phyloP scores from a whole-genome alignment of 2,888 invertebrate species.

The Fissipunctia ypsillon region DNA sequence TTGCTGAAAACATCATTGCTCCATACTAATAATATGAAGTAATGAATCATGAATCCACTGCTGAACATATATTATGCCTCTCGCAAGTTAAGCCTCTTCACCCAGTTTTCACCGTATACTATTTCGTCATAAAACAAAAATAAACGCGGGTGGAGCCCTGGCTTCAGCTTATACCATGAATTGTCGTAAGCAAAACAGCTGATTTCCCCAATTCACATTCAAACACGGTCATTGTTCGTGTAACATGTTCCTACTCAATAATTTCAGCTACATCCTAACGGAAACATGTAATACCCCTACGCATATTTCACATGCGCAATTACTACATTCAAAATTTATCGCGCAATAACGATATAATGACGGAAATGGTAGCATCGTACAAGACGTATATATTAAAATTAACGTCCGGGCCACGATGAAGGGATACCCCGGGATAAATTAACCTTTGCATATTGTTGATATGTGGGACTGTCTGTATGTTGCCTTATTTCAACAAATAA shows the following conservation, averaged over 20 bases:
- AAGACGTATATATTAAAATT: conserved; percentile 79
- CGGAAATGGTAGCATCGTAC: conserved; percentile 73
- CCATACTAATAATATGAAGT: background rate
- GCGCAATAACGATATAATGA: conserved; percentile 80
- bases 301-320: conserved; percentile 66
- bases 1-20: background rate
- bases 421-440: conserved; percentile 75
- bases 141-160: too few relatives aligned
- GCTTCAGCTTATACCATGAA: background rate
- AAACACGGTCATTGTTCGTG: conserved; percentile 14
- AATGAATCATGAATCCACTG: background rate
- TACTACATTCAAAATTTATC: conserved; percentile 76
- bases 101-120: too few relatives aligned
- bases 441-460: conserved; percentile 58
- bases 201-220: conserved; percentile 26
- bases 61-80: background rate
- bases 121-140: too few relatives aligned
- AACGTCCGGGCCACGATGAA: conserved; percentile 73
- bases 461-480: conserved; percentile 54
- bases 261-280: conserved; percentile 47
- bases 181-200: background rate
- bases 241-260: conserved; percentile 34
- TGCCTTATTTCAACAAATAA: background rate
- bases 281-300: conserved; percentile 49
- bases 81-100: background rate